Percentiles rank a stretch among this genome's conserved stretches.
These are phyloP conservation scores for Ormyrus rosae DNA, from an alignment of 2,888 invertebrate genomes.

Conservation along the genomic window DNA sequence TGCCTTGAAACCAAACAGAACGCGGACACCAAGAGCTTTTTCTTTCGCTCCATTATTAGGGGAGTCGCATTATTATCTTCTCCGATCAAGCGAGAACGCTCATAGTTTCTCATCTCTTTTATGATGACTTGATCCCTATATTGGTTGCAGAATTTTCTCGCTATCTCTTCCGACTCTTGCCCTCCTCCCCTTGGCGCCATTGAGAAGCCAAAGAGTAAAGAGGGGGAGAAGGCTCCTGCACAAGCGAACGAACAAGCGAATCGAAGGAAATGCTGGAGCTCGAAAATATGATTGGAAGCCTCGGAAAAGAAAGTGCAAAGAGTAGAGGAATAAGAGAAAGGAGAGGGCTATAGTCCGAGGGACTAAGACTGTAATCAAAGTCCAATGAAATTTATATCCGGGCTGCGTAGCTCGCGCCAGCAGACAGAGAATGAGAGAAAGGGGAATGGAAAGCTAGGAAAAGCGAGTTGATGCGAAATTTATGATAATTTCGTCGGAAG, in stretches of 20 bases:
- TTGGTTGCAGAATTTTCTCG: conserved; percentile 14
- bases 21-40: background rate
- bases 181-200: conserved; percentile 1
- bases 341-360: conserved; percentile 10
- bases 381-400: conserved; percentile 66
- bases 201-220: conserved; percentile 3
- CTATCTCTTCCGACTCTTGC: background rate
- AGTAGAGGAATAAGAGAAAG: background rate
- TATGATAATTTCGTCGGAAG: conserved; percentile 64
- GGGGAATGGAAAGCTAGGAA: background rate
- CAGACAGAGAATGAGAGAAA: background rate
- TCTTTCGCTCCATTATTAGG: conserved; percentile 31
- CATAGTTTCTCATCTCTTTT: conserved; percentile 47
- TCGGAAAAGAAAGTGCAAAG: conserved; percentile 28
- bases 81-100: conserved; percentile 44
- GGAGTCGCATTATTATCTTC: conserved; percentile 47
- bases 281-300: conserved; percentile 46
- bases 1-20: too few relatives aligned
- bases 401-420: conserved; percentile 56
- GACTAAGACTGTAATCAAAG: conserved; percentile 64
- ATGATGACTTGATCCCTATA: conserved; percentile 35
- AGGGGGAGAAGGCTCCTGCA: background rate
- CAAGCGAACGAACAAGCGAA: background rate
- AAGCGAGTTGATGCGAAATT: conserved; percentile 61
- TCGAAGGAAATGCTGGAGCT: background rate